Conservation (phyloP, 1,140 invertebrate species). For the Trachelipus rathkii region DNA sequence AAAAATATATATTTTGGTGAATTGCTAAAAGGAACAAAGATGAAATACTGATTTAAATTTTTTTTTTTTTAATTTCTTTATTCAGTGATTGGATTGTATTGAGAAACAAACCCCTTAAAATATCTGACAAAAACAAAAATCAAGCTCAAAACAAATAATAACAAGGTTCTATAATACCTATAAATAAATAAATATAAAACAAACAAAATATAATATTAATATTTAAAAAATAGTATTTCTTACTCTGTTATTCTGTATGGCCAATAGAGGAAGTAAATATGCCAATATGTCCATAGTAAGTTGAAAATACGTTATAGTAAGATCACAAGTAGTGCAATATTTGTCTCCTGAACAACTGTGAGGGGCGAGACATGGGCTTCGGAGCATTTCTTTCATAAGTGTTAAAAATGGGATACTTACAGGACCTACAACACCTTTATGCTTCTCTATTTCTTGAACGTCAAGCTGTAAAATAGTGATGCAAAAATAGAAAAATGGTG, state of each 20-base stretch:
- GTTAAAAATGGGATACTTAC: constrained; percentile 71
- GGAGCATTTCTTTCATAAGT: constrained; percentile 76
- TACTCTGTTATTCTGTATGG: constrained; percentile 49
- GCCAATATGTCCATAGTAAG: constrained; percentile 72
- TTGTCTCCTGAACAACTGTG: constrained; percentile 63
- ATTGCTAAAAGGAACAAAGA: too few species aligned
- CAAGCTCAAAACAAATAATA: too few species aligned
- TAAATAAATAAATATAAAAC: too few species aligned
- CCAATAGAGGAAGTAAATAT: constrained; percentile 68
- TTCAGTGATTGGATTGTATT: too few species aligned
- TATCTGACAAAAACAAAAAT: too few species aligned
- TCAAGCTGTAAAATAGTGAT: constrained; percentile 66
- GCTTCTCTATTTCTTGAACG: constrained; percentile 80
- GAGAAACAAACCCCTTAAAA: too few species aligned
- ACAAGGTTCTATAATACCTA: too few species aligned
- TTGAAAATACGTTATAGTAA: constrained; percentile 89
- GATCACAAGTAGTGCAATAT: constrained; percentile 87
- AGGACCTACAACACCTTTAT: constrained; percentile 71
- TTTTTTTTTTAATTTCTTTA: too few species aligned
- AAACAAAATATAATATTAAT: too few species aligned
- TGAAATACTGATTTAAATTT: too few species aligned
- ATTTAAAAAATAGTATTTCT: not conserved
- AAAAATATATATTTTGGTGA: too few species aligned
- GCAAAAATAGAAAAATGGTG: too few species aligned
- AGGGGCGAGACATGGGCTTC: constrained; percentile 66